Conservation (phyloP, 2,888 invertebrate species). For the Heliothis peltigera region DNA sequence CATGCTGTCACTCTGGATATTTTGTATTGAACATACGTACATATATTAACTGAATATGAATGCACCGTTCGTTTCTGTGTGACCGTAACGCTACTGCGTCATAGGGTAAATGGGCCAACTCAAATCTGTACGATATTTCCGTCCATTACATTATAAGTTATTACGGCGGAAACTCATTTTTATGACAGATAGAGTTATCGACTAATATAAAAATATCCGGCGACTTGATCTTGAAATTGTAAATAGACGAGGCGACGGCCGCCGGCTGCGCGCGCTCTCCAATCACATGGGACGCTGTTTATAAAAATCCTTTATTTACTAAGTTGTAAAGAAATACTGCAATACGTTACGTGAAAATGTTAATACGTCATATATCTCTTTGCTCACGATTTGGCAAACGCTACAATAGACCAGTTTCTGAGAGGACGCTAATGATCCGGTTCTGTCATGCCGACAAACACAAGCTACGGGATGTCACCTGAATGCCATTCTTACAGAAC, state of each 20-base stretch:
- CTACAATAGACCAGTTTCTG: not conserved
- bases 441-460: slow-evolving; percentile 2
- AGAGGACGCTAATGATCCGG: slow-evolving; percentile 7
- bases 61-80: no score
- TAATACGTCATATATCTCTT: not conserved
- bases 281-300: not conserved
- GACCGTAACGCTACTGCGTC: slow-evolving; percentile 15
- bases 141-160: slow-evolving; percentile 25
- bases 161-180: slow-evolving; percentile 26
- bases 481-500: slow-evolving; percentile 14
- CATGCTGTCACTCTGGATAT: no score
- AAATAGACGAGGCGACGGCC: slow-evolving; percentile 15
- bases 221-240: slow-evolving; percentile 46
- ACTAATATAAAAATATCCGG: slow-evolving; percentile 35
- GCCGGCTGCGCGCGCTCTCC: not conserved
- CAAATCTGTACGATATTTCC: slow-evolving; percentile 26
- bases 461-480: not conserved
- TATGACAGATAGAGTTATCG: slow-evolving; percentile 32
- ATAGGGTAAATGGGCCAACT: not conserved
- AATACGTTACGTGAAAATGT: no score
- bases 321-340: no score
- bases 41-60: not conserved
- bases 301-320: no score
- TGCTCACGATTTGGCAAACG: not conserved
- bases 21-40: no score